A percentile compares a stretch with the other conserved stretches of the same genome.
These are phyloP conservation scores for Melitaea cinxia DNA, from an alignment of 1,140 invertebrate genomes.

Conservation along the genomic window DNA sequence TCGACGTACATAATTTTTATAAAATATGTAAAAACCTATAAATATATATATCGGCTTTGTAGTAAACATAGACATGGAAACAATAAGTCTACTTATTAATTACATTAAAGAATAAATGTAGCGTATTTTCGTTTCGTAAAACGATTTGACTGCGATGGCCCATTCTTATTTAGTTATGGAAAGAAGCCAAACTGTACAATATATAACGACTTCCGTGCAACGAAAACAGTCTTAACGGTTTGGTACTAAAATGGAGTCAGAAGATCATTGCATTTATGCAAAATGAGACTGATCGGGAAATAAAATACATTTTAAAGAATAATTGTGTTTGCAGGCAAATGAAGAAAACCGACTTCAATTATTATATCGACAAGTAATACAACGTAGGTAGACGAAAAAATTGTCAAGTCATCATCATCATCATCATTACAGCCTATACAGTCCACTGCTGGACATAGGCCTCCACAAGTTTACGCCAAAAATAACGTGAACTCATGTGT, in stretches of 20 bases:
- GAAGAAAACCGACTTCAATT: too few species aligned
- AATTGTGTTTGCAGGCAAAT: too few species aligned
- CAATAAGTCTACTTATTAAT: neutral
- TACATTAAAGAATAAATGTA: neutral
- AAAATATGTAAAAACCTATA: neutral
- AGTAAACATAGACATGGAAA: neutral
- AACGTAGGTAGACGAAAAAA: too few species aligned
- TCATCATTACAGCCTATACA: too few species aligned
- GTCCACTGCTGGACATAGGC: too few species aligned
- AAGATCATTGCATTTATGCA: slow-evolving; percentile 23
- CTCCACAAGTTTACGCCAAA: too few species aligned
- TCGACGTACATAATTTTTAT: neutral
- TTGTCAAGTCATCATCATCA: too few species aligned
- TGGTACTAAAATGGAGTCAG: slow-evolving; percentile 23
- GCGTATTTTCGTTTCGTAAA: neutral
- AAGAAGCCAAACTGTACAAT: slow-evolving; percentile 20
- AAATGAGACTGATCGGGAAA: slow-evolving; percentile 13
- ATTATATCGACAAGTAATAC: too few species aligned
- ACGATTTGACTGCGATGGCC: neutral
- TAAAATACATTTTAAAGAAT: slow-evolving; percentile 8
- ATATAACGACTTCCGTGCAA: slow-evolving; percentile 17
- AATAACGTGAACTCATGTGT: too few species aligned
- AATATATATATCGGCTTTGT: neutral
- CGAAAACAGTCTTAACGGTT: slow-evolving; percentile 22
- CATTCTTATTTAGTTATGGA: slow-evolving; percentile 14